Conservation (phyloP, 2,797 vertebrate genomes). For the Choloepus didactylus region DNA sequence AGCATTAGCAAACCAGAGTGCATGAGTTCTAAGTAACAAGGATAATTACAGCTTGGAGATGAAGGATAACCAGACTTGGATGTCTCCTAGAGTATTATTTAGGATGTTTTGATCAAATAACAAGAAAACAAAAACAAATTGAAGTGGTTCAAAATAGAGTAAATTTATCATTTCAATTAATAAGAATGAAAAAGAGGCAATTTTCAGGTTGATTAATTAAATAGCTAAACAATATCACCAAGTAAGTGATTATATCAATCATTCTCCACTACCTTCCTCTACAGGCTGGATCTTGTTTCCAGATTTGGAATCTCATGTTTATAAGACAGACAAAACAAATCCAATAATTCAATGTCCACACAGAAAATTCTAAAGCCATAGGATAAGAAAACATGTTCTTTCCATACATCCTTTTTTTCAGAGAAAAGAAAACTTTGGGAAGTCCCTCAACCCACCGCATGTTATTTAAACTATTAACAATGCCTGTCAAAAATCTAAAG, state of each 20-base stretch:
- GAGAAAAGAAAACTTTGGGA: constrained; percentile 32
- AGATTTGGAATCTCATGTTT: neutral
- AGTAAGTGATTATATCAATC: neutral
- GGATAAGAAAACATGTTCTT: neutral
- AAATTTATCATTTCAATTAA: neutral
- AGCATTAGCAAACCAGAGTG: too few relatives aligned
- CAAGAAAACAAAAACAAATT: neutral
- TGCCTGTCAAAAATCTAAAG: constrained; percentile 72
- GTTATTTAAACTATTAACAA: constrained; percentile 75
- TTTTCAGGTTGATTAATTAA: neutral
- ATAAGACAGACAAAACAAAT: neutral
- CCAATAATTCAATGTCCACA: neutral
- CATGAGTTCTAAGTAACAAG: neutral
- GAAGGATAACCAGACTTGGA: neutral
- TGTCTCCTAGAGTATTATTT: neutral
- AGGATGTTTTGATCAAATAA: neutral
- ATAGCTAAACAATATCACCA: neutral
- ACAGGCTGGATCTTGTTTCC: fast-evolving
- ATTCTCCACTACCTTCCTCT: neutral
- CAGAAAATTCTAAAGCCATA: neutral
- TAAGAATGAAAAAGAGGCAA: neutral
- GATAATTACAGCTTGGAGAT: neutral
- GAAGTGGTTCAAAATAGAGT: neutral
- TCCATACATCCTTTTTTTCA: neutral
- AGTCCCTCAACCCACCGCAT: constrained; percentile 26